phyloP scores from a whole-genome alignment of 1,140 invertebrate species.

The Drosophila tsacasi region DNA sequence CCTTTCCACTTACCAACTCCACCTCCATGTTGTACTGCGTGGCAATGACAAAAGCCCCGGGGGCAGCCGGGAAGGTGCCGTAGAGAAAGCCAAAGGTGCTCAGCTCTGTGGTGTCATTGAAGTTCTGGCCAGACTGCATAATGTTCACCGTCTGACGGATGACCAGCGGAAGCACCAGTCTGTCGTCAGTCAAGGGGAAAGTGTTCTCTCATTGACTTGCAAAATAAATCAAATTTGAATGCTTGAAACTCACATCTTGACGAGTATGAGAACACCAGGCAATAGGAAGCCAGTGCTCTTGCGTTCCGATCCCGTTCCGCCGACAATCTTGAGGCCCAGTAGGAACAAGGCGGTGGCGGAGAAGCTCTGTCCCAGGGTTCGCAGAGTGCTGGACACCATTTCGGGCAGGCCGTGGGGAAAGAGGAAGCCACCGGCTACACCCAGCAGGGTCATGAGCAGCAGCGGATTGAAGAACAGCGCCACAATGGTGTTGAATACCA shows the following conservation, averaged over 20 bases:
- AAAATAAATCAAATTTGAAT: not conserved
- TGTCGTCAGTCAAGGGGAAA: conserved; percentile 86
- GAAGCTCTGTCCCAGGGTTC: conserved; percentile 94
- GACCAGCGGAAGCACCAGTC: conserved; percentile 94
- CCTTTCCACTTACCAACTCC: conserved; percentile 90
- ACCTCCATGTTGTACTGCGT: conserved; percentile 94
- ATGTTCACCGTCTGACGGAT: conserved; percentile 94
- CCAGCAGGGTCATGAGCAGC: conserved; percentile 96
- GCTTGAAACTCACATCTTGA: conserved; percentile 90
- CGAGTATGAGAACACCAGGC: conserved; percentile 94
- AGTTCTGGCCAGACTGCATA: conserved; percentile 89
- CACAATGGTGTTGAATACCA: conserved; percentile 86
- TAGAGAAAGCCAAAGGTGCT: conserved; percentile 98
- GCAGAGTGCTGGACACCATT: conserved; percentile 91
- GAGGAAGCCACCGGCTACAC: conserved; percentile 93
- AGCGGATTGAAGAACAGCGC: conserved; percentile 95
- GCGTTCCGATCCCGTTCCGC: conserved; percentile 89
- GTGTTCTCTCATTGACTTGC: conserved; percentile 2
- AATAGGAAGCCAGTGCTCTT: conserved; percentile 86
- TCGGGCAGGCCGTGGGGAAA: conserved; percentile 92
- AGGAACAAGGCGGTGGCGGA: conserved; percentile 96
- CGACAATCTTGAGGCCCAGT: conserved; percentile 96
- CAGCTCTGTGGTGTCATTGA: conserved; percentile 91
- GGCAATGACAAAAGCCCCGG: conserved; percentile 97
- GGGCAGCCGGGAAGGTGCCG: conserved; percentile 97